Conservation (phyloP, 2,113 vertebrate genomes). For the Salvelinus sp. region DNA sequence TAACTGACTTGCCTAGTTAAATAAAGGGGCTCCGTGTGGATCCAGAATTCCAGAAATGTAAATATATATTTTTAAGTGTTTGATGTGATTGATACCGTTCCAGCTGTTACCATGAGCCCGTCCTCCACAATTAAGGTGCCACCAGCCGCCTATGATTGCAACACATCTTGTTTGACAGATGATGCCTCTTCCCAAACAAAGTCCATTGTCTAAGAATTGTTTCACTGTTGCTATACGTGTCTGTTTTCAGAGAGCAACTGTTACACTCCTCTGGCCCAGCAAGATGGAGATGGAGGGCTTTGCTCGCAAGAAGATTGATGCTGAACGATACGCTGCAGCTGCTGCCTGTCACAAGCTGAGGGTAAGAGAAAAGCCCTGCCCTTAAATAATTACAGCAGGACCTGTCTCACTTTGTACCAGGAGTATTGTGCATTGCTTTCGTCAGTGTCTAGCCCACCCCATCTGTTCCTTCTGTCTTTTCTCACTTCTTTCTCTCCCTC, state of each 20-base stretch:
- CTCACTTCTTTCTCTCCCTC: background rate
- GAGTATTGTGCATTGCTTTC: background rate
- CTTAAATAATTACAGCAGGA: background rate
- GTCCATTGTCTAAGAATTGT: no score
- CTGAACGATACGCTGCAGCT: constrained; percentile 88
- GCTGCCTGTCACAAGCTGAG: constrained; percentile 87
- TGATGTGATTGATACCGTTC: no score
- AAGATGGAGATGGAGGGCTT: constrained; percentile 87
- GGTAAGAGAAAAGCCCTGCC: constrained; percentile 66
- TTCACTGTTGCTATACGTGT: background rate
- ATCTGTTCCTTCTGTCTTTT: background rate
- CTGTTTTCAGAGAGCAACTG: constrained; percentile 82
- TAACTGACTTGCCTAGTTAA: no score
- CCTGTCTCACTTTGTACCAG: background rate
- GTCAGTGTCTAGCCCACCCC: background rate
- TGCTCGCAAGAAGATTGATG: constrained; percentile 84
- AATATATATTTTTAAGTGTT: no score
- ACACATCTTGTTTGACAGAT: background rate
- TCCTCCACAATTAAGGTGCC: no score
- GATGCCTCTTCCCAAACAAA: background rate
- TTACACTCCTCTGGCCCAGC: constrained; percentile 88
- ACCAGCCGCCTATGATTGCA: no score
- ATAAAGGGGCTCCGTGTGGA: no score
- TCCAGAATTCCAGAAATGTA: no score
- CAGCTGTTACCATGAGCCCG: no score